phyloP scores from a whole-genome alignment of 2,113 vertebrate species.

The Symphodus melops region DNA sequence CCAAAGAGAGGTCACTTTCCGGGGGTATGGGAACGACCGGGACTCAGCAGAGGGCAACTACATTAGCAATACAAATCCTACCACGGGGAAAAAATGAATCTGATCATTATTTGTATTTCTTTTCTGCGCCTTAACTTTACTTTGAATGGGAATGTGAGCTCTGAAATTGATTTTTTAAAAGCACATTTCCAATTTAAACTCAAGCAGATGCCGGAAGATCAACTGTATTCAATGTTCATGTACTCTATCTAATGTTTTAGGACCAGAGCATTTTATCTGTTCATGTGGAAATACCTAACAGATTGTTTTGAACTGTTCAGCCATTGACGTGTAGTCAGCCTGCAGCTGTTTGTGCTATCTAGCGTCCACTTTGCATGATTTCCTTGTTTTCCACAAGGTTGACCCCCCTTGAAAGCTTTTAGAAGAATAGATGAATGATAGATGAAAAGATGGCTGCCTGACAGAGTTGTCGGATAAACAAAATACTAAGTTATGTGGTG shows the following conservation, averaged over 20 bases:
- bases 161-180: conserved; percentile 2
- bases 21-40: conserved; percentile 74
- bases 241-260: conserved; percentile 9
- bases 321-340: conserved; percentile 5
- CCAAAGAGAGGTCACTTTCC: conserved; percentile 67
- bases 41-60: conserved; percentile 54
- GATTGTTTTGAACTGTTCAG: conserved; percentile 25
- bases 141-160: background rate
- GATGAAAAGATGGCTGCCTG: background rate
- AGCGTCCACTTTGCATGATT: conserved; percentile 32
- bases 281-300: conserved; percentile 37
- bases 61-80: conserved; percentile 60
- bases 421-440: conserved; percentile 1
- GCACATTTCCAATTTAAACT: too few relatives aligned
- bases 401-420: conserved; percentile 31
- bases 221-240: conserved; percentile 37
- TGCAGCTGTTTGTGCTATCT: conserved; percentile 23
- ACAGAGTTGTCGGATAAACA: background rate
- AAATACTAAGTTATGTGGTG: conserved; percentile 8
- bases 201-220: conserved; percentile 11
- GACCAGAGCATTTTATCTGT: conserved; percentile 2
- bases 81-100: background rate
- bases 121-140: background rate
- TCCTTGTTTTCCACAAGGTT: conserved; percentile 24
- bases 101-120: background rate